A percentile compares a stretch with the other conserved stretches of the same genome.
Evolutionary conservation across 2,888 invertebrate genomes (phyloP).

Genomic region (Malthinus seriepunctatus): DNA sequence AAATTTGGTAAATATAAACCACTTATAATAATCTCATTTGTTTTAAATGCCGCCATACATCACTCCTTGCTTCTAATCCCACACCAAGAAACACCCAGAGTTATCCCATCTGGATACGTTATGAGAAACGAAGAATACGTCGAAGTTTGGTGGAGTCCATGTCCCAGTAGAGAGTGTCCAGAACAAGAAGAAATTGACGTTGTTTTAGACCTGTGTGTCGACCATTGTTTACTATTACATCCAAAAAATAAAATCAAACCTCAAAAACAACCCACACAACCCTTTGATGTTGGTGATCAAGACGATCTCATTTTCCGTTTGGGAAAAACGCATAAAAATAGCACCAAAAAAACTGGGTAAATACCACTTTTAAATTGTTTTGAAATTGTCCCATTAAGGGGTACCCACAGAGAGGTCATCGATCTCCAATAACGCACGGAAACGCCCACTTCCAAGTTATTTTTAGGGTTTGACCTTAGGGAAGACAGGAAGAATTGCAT

Average conservation of each 20-base stretch:
- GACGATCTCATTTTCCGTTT: conserved; percentile 63
- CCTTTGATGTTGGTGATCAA: conserved; percentile 56
- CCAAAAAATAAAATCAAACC: conserved; percentile 46
- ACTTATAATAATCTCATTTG: conserved; percentile 76
- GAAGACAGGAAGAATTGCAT: too few species aligned
- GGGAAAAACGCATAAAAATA: conserved; percentile 46
- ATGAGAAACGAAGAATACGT: conserved; percentile 70
- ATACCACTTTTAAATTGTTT: background rate
- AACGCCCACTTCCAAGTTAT: too few species aligned
- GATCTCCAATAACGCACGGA: too few species aligned
- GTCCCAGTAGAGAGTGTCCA: conserved; percentile 78
- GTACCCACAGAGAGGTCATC: too few species aligned
- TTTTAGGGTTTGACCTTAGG: too few species aligned
- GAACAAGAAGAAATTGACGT: conserved; percentile 74
- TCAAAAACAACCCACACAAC: conserved; percentile 40
- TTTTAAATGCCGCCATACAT: conserved; percentile 78
- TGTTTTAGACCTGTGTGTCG: conserved; percentile 71
- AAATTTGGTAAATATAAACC: conserved; percentile 86
- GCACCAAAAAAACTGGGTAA: conserved; percentile 9
- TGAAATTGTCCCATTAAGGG: too few species aligned
- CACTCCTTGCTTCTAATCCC: conserved; percentile 79
- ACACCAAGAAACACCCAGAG: conserved; percentile 76
- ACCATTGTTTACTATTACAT: conserved; percentile 67
- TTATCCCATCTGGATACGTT: conserved; percentile 74
- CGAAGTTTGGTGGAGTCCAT: conserved; percentile 85